phyloP scores from a whole-genome alignment of 2,797 vertebrate species.

The Hozukius guyotensis region DNA sequence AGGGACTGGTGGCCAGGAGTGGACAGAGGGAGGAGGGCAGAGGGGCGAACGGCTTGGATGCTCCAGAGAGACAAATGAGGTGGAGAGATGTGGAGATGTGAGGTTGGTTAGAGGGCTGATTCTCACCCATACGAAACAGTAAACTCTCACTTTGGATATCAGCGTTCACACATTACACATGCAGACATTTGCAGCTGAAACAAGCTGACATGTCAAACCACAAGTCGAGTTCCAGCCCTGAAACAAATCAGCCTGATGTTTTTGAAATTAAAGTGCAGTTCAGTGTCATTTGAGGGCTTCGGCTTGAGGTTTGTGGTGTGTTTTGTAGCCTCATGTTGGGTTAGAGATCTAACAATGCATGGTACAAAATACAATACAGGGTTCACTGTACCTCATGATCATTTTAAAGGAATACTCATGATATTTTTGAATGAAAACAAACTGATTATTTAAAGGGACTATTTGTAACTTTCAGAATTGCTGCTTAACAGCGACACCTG shows the following conservation, averaged over 20 bases:
- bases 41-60: neutral
- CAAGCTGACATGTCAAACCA: neutral
- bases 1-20: constrained; percentile 22
- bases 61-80: constrained; percentile 10
- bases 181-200: neutral
- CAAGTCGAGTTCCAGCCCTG: neutral
- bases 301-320: neutral
- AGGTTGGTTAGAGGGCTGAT: neutral
- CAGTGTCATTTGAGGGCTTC: neutral
- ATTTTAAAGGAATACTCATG: neutral
- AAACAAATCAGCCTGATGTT: neutral
- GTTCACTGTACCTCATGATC: neutral
- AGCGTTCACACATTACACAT: neutral
- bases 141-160: neutral
- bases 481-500: too few species aligned
- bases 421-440: neutral
- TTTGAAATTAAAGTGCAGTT: neutral
- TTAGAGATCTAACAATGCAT: neutral
- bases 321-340: neutral
- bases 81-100: neutral
- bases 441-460: neutral
- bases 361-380: neutral
- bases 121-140: neutral
- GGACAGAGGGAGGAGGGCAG: constrained; percentile 9
- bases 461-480: too few species aligned